Evolutionary conservation across 2,797 vertebrate genomes (phyloP).

Genomic region (Bucorvus abyssinicus): DNA sequence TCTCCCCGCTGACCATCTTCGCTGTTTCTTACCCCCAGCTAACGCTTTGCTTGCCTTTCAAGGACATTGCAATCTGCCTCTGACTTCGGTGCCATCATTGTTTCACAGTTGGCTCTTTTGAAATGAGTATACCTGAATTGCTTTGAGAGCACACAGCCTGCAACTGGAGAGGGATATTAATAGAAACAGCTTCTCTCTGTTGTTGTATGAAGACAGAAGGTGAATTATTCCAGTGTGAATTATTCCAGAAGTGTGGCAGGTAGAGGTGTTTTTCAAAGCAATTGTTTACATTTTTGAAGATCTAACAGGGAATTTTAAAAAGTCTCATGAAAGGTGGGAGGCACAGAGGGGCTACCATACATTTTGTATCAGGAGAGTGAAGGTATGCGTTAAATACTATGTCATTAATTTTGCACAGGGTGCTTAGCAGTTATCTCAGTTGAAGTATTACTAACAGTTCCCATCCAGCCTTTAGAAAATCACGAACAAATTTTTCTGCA

Average conservation of each 20-base stretch:
- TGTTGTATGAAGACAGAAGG: background rate
- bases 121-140: background rate
- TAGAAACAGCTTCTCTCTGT: constrained; percentile 14
- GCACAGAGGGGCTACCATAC: background rate
- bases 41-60: background rate
- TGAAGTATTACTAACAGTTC: background rate
- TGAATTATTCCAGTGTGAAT: background rate
- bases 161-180: background rate
- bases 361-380: background rate
- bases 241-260: background rate
- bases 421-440: background rate
- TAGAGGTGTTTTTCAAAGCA: constrained; percentile 37
- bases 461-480: background rate
- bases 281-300: constrained; percentile 3
- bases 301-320: background rate
- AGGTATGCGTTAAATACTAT: background rate
- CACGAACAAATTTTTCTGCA: background rate
- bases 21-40: background rate
- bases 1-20: background rate
- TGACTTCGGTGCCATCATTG: background rate
- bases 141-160: background rate
- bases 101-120: constrained; percentile 1
- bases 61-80: background rate
- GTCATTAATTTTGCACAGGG: background rate
- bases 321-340: background rate